Percentiles rank a stretch among this genome's conserved stretches.
These are phyloP conservation scores for Bagarius yarrelli DNA, from an alignment of 2,113 vertebrate species.

Conservation along the genomic window DNA sequence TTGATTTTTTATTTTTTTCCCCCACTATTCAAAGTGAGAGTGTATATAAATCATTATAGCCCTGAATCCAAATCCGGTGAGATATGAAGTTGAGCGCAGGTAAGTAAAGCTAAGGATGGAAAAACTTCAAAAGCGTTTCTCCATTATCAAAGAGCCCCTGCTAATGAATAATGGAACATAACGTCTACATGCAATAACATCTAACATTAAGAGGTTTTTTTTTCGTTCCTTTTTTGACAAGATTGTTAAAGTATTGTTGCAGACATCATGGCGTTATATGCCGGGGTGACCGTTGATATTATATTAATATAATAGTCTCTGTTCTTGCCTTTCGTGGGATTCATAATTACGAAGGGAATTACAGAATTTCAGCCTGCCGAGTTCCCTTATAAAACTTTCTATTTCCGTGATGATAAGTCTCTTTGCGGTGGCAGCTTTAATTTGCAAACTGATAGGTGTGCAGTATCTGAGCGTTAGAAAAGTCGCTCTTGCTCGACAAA, in stretches of 20 bases:
- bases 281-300: constrained; percentile 18
- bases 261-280: not conserved
- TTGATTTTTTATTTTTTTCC: not conserved
- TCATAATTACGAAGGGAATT: constrained; percentile 42
- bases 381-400: constrained; percentile 25
- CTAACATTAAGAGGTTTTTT: constrained; percentile 17
- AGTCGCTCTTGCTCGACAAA: constrained; percentile 24
- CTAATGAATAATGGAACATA: constrained; percentile 47
- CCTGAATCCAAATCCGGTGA: not conserved
- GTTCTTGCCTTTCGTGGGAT: not conserved
- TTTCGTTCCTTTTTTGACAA: constrained; percentile 21
- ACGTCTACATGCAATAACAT: constrained; percentile 36
- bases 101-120: not conserved
- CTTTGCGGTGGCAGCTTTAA: constrained; percentile 31
- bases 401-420: constrained; percentile 24
- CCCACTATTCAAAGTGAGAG: not conserved
- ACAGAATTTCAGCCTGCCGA: constrained; percentile 18
- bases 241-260: constrained; percentile 1
- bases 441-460: constrained; percentile 33
- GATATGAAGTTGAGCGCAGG: not conserved
- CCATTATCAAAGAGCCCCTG: constrained; percentile 16
- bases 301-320: constrained; percentile 23
- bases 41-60: constrained; percentile 15
- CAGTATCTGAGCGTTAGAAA: constrained; percentile 27
- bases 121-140: constrained; percentile 18